These are phyloP conservation scores for Forficula auricularia DNA, from an alignment of 1,140 invertebrate genomes.

Conservation along the genomic window DNA sequence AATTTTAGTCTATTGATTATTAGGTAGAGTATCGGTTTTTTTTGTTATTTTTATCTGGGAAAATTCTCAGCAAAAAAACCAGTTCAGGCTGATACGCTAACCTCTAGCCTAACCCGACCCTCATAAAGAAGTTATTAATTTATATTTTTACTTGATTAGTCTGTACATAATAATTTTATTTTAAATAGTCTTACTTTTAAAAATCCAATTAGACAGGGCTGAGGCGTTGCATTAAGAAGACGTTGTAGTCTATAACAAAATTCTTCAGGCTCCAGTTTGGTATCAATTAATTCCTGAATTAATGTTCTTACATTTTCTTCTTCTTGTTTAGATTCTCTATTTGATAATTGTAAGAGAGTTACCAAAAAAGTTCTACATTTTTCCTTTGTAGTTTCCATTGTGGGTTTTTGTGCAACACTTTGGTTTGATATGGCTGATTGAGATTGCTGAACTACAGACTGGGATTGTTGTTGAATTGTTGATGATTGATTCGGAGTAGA, in stretches of 20 bases:
- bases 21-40: no score
- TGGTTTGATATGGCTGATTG: conserved; percentile 7
- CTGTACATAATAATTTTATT: no score
- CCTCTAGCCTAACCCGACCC: no score
- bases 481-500: conserved; percentile 3
- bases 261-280: conserved; percentile 85
- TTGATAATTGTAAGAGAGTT: conserved; percentile 85
- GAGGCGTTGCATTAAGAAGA: conserved; percentile 87
- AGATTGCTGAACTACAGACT: conserved; percentile 16
- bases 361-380: conserved; percentile 97
- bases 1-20: no score
- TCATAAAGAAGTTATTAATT: no score
- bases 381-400: conserved; percentile 78
- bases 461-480: conserved; percentile 13
- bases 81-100: no score
- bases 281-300: conserved; percentile 92
- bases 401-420: conserved; percentile 15
- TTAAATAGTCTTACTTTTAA: conserved; percentile 76
- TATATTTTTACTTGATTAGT: no score
- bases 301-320: conserved; percentile 84
- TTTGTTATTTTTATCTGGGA: no score
- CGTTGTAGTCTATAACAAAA: conserved; percentile 88
- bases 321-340: conserved; percentile 81
- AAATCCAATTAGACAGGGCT: conserved; percentile 93
- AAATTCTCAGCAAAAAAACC: no score